Evolutionary conservation across 2,888 invertebrate genomes (phyloP), one percentile per base, ranked within the genome.

Genomic region (Cheilosia grossa): DNA sequence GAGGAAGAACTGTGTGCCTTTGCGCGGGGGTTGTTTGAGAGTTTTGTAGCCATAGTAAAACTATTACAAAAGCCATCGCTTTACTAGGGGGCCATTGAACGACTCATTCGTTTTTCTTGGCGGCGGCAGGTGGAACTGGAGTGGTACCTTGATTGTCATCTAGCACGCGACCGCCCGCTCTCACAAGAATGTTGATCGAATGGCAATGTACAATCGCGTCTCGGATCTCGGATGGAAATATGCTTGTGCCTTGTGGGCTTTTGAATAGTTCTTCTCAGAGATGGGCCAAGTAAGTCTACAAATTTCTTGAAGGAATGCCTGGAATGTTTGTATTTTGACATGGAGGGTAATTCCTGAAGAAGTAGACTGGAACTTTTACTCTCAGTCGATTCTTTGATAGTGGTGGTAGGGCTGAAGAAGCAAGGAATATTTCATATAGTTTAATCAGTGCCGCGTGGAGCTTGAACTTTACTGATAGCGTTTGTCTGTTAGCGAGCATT

Each of bases 21-120:
- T 66, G 40, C 40, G 66, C 63, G 49, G 47, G 67, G 69, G 75
- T 82, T 85, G 85, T 85, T 85, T 85, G 85, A 85, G 81, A 81
- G 72, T 24, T 10, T 64, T 85, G 85, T 85, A 85, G 75, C 81
- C 81, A 85, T 85, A 85, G 85, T 85, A 80, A 85, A 83, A 54
- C 54, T 70, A 85, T 75, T 69, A 69, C 63, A 79, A 21, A 21
- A 54, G 80, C 51, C 56, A 82, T 51, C 51, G 56, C 56, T 79
- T 73, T 56, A 49, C 33, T 13, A 42, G 61, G 66, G 66, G 64
- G 54, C 15, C n/a, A 7, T 21, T 9, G 30, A 44, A 54, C 13
- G 44, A 51, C 13, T 47, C 44, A 66, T 40, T 75, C 66, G 44
- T 73, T 67, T 63, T 67, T 40, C 27, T 67, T 49, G 27, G 10